These are phyloP conservation scores for Amphiprion percula DNA, from an alignment of 2,113 vertebrate species.

Conservation along the genomic window DNA sequence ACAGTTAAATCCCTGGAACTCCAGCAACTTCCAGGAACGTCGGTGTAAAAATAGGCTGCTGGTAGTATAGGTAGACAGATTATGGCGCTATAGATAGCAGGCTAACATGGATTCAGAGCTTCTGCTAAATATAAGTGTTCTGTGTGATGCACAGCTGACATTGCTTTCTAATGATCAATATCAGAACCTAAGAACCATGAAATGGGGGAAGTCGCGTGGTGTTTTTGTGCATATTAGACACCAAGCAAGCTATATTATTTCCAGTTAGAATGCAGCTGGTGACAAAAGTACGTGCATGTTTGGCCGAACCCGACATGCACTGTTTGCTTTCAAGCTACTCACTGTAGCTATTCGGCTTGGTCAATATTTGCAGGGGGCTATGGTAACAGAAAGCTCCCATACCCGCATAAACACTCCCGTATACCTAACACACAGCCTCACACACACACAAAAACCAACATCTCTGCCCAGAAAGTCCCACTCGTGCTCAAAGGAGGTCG, in stretches of 20 bases:
- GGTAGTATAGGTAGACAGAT: constrained; percentile 27
- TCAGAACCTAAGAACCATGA: background rate
- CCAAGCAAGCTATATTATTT: constrained; percentile 24
- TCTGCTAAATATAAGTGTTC: constrained; percentile 42
- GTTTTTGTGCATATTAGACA: background rate
- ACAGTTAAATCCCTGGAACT: constrained; percentile 37
- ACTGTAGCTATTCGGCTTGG: constrained; percentile 68
- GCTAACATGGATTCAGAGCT: constrained; percentile 1
- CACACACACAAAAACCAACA: constrained; percentile 53
- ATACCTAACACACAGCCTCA: constrained; percentile 29
- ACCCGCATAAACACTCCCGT: constrained; percentile 54
- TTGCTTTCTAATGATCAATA: constrained; percentile 11
- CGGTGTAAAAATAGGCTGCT: constrained; percentile 40
- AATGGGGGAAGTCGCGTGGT: background rate
- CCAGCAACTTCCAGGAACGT: constrained; percentile 31
- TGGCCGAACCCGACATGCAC: constrained; percentile 32
- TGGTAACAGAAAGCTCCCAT: constrained; percentile 71
- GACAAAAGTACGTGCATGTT: constrained; percentile 52
- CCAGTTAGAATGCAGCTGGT: constrained; percentile 16
- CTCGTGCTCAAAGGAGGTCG: constrained; percentile 67
- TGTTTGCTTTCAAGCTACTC: constrained; percentile 66
- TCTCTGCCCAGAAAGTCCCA: constrained; percentile 62
- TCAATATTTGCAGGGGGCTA: constrained; percentile 80
- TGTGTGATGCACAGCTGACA: background rate
- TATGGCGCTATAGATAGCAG: constrained; percentile 41